Conservation (phyloP, 2,113 vertebrate genomes). For the Hyaena hyaena region DNA sequence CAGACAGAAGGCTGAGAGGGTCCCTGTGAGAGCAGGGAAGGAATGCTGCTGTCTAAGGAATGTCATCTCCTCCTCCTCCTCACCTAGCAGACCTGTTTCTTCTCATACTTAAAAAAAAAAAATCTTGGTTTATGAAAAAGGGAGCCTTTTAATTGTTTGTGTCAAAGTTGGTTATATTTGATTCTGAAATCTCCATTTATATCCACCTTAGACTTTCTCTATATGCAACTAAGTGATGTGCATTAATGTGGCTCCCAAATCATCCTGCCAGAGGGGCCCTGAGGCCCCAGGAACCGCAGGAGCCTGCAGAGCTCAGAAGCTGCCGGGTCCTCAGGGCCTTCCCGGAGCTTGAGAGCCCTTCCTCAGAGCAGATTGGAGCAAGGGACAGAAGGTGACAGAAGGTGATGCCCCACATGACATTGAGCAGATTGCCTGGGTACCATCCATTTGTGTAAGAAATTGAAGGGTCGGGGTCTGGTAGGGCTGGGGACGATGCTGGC, state of each 20-base stretch:
- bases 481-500: not conserved
- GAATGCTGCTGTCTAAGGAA: not conserved
- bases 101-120: too few relatives aligned
- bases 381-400: not conserved
- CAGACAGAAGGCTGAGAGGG: slow-evolving; percentile 6
- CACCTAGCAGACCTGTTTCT: not conserved
- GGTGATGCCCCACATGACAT: not conserved
- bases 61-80: not conserved
- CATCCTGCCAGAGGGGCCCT: not conserved
- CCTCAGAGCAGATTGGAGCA: not conserved
- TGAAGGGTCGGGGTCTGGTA: not conserved
- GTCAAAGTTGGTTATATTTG: not conserved
- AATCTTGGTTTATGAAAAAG: not conserved
- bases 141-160: not conserved
- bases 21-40: not conserved
- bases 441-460: not conserved
- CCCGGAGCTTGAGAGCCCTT: not conserved
- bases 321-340: not conserved
- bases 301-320: not conserved
- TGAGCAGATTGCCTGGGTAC: not conserved
- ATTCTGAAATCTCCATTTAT: not conserved
- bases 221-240: not conserved
- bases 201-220: not conserved
- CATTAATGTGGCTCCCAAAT: not conserved
- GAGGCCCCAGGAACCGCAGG: not conserved